These are phyloP conservation scores for Phenganax stokvisi DNA, from an alignment of 92 coral and sea anemone genomes.

Conservation along the genomic window DNA sequence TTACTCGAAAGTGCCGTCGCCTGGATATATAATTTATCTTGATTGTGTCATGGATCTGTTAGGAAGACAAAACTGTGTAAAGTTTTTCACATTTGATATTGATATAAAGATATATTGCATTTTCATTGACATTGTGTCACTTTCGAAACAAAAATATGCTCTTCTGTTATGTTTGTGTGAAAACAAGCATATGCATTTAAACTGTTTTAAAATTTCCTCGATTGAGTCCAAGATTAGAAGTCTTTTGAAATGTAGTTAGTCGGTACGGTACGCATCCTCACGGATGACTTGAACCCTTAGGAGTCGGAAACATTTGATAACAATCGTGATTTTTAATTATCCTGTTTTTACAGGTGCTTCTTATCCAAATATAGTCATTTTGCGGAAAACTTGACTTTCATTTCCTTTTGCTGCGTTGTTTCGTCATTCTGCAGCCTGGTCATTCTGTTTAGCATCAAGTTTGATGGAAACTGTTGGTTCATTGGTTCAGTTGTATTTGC, in stretches of 20 bases:
- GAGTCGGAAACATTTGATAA: constrained; percentile 22
- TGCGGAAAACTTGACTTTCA: background rate
- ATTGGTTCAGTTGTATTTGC: too few relatives aligned
- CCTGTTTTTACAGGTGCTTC: constrained; percentile 19
- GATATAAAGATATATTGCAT: too few relatives aligned
- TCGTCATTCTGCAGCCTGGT: background rate
- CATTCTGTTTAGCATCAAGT: background rate
- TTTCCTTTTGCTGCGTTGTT: background rate
- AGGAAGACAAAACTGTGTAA: too few relatives aligned
- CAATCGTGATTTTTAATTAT: constrained; percentile 35
- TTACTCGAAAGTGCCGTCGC: too few relatives aligned
- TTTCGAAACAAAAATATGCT: background rate
- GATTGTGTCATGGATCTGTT: too few relatives aligned
- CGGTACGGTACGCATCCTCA: background rate
- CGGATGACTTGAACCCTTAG: background rate
- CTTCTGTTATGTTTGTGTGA: background rate
- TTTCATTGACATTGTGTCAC: too few relatives aligned
- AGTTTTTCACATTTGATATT: too few relatives aligned
- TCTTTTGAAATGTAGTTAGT: background rate
- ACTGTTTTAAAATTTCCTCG: too few relatives aligned
- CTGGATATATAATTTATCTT: too few relatives aligned
- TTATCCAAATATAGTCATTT: constrained; percentile 20
- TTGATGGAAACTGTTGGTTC: too few relatives aligned
- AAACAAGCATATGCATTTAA: background rate
- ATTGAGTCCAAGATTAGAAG: background rate